Evolutionary conservation across 2,888 invertebrate species (phyloP).

Genomic region (Patella caerulea): DNA sequence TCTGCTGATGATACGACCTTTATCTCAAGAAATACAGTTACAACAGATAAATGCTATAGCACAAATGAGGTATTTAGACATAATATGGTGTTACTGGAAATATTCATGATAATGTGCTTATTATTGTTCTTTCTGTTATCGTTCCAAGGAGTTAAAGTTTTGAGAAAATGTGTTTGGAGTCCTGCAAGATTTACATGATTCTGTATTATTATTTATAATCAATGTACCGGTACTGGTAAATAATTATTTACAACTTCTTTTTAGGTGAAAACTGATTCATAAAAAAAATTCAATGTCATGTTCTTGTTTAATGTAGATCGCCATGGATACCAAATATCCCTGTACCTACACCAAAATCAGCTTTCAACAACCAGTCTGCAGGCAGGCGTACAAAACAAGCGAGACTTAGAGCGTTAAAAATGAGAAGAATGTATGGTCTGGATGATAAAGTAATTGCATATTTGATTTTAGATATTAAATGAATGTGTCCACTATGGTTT

Average conservation of each 20-base stretch:
- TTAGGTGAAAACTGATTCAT: no score
- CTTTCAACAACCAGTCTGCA: constrained; percentile 42
- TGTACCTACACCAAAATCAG: constrained; percentile 51
- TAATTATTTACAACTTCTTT: no score
- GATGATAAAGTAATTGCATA: constrained; percentile 40
- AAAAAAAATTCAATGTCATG: no score
- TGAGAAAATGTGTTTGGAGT: no score
- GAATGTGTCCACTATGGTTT: no score
- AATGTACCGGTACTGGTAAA: no score
- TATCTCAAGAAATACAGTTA: constrained; percentile 65
- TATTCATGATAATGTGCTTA: not conserved
- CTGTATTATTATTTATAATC: no score
- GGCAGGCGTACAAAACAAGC: constrained; percentile 64
- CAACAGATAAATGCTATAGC: constrained; percentile 67
- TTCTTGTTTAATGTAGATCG: constrained; percentile 13
- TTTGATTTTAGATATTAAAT: no score
- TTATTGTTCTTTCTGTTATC: not conserved
- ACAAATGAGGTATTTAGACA: constrained; percentile 55
- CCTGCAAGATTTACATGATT: no score
- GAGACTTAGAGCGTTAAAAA: constrained; percentile 55
- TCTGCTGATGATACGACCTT: constrained; percentile 59
- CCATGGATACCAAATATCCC: constrained; percentile 38
- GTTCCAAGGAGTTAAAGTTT: no score
- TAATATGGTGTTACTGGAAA: no score
- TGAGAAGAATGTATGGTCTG: constrained; percentile 60